Conservation (phyloP, 1,140 invertebrate species). For the Drosophila sturtevanti region DNA sequence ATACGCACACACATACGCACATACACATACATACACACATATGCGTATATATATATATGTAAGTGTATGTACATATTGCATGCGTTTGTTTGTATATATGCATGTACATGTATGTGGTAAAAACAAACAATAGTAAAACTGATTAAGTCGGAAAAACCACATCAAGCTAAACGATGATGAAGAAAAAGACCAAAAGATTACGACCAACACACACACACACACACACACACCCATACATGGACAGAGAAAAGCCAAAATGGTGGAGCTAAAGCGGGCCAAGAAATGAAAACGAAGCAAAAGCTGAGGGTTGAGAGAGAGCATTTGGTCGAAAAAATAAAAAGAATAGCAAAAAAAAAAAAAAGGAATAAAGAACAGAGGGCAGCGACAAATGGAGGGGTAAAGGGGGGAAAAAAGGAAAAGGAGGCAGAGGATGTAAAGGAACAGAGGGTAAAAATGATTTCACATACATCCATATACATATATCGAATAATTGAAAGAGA, state of each 20-base stretch:
- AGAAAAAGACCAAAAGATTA: conserved; percentile 79
- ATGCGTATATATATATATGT: conserved; percentile 6
- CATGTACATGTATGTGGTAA: conserved; percentile 47
- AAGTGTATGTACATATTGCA: conserved; percentile 21
- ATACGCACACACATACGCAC: conserved; percentile 22
- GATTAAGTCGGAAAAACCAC: conserved; percentile 80
- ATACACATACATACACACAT: conserved; percentile 20
- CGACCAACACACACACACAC: conserved; percentile 42
- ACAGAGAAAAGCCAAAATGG: conserved; percentile 15
- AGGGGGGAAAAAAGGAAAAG: background rate
- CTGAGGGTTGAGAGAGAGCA: conserved; percentile 40
- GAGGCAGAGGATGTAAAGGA: conserved; percentile 1
- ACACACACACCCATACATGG: conserved; percentile 25
- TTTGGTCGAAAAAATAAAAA: conserved; percentile 41
- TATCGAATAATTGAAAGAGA: conserved; percentile 79
- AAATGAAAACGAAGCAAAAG: conserved; percentile 71
- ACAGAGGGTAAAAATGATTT: conserved; percentile 19
- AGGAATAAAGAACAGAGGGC: conserved; percentile 20
- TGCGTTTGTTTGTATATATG: background rate
- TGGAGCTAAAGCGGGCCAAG: conserved; percentile 50
- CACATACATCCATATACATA: conserved; percentile 24
- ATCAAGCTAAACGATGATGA: conserved; percentile 80
- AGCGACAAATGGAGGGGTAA: conserved; percentile 5
- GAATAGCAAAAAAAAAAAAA: conserved; percentile 15
- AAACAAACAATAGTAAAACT: conserved; percentile 81